Evolutionary conservation across 2,888 invertebrate genomes (phyloP).

Genomic region (Molanna angustata): DNA sequence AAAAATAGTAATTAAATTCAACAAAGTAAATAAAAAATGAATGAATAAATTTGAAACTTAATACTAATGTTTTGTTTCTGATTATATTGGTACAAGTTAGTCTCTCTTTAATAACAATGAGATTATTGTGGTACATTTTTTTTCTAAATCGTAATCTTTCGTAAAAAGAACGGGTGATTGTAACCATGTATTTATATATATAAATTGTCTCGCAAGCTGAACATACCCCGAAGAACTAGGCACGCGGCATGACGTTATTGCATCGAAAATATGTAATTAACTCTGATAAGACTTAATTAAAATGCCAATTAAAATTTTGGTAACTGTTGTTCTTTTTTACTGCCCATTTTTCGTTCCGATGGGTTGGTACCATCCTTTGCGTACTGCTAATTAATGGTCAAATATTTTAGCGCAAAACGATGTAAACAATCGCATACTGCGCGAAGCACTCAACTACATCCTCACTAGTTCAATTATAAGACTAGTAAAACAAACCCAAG

Average conservation of each 20-base stretch:
- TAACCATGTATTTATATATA: no score
- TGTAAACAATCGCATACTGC: constrained; percentile 25
- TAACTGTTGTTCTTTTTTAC: constrained; percentile 24
- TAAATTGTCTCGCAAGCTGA: background rate
- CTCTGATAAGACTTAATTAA: constrained; percentile 26
- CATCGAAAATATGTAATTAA: constrained; percentile 24
- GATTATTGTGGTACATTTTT: no score
- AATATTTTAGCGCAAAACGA: constrained; percentile 26
- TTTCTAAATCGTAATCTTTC: no score
- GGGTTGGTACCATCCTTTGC: constrained; percentile 18
- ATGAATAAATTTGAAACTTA: no score
- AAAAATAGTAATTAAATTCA: no score
- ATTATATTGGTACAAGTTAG: no score
- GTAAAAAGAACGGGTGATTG: no score
- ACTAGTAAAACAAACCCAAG: no score
- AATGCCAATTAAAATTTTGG: constrained; percentile 27
- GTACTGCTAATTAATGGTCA: constrained; percentile 25
- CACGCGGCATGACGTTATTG: background rate
- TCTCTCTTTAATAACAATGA: no score
- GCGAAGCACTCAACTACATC: constrained; percentile 14
- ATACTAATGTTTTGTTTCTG: no score
- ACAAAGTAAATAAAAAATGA: no score
- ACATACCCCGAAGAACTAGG: background rate
- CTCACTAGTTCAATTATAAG: no score
- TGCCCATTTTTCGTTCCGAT: constrained; percentile 20